phyloP scores from a whole-genome alignment of 2,888 invertebrate species.

The Argyresthia albistria region DNA sequence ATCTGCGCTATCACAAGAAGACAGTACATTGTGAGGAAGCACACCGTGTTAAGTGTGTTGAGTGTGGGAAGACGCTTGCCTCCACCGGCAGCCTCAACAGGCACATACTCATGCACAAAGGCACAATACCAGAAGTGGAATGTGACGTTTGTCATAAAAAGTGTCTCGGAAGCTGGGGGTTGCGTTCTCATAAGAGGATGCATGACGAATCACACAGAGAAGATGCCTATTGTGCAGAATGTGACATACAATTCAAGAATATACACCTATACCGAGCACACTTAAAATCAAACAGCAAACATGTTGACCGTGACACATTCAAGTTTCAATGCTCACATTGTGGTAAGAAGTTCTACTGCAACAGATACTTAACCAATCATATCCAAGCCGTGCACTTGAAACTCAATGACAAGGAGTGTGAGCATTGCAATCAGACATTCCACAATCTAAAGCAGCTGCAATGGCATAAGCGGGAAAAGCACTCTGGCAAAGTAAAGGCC shows the following conservation, averaged over 20 bases:
- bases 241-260: slow-evolving; percentile 14
- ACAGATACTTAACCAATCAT: not conserved
- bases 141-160: not conserved
- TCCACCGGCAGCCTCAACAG: not conserved
- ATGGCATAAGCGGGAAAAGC: too few species aligned
- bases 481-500: too few species aligned
- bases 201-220: not conserved
- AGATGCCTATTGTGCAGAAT: slow-evolving; percentile 13
- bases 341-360: not conserved
- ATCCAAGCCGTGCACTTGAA: not conserved
- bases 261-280: slow-evolving; percentile 7
- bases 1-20: too few species aligned
- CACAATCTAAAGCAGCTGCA: too few species aligned
- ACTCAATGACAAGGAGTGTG: not conserved
- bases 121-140: not conserved
- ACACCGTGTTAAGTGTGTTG: too few species aligned
- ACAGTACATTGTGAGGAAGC: too few species aligned
- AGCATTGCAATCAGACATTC: not conserved
- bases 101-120: not conserved
- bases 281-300: slow-evolving; percentile 2
- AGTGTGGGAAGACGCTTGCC: not conserved
- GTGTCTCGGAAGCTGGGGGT: not conserved
- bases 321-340: not conserved
- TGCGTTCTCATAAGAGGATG: not conserved
- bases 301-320: not conserved